phyloP scores from a whole-genome alignment of 2,797 vertebrate species.

The Arnoldichthys spilopterus region DNA sequence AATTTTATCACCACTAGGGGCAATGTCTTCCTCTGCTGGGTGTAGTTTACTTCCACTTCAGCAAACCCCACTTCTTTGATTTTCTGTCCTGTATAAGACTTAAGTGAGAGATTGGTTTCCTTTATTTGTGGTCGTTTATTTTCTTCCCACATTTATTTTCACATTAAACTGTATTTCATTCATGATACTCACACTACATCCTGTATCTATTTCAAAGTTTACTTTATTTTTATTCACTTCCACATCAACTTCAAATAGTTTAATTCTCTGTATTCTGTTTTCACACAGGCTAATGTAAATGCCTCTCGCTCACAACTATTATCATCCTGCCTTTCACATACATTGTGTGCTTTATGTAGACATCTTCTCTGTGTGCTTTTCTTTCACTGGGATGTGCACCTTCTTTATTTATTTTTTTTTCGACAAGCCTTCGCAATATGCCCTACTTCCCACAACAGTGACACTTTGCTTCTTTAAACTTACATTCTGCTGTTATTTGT shows the following conservation, averaged over 20 bases:
- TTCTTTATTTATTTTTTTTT: conserved; percentile 3
- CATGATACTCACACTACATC: neutral
- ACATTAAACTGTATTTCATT: neutral
- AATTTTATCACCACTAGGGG: neutral
- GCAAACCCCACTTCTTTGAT: neutral
- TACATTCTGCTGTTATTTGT: conserved; percentile 27
- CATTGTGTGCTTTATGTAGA: neutral
- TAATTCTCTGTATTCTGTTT: neutral
- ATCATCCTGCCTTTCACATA: neutral
- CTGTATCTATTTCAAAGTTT: conserved; percentile 14
- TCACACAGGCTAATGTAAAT: conserved; percentile 20
- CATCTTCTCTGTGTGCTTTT: neutral
- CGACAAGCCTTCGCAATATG: conserved; percentile 30
- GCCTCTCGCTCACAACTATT: conserved; percentile 5
- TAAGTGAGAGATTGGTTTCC: neutral
- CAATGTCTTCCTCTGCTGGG: neutral
- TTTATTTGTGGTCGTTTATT: neutral
- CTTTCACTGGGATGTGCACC: neutral
- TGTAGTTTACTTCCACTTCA: neutral
- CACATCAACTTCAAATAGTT: neutral
- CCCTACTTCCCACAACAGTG: conserved; percentile 24
- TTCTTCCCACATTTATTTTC: conserved; percentile 36
- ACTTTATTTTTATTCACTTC: neutral
- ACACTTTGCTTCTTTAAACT: conserved; percentile 37
- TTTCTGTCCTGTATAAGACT: neutral